phyloP scores from a whole-genome alignment of 2,888 invertebrate genomes.

The Dasysyrphus tricinctus region DNA sequence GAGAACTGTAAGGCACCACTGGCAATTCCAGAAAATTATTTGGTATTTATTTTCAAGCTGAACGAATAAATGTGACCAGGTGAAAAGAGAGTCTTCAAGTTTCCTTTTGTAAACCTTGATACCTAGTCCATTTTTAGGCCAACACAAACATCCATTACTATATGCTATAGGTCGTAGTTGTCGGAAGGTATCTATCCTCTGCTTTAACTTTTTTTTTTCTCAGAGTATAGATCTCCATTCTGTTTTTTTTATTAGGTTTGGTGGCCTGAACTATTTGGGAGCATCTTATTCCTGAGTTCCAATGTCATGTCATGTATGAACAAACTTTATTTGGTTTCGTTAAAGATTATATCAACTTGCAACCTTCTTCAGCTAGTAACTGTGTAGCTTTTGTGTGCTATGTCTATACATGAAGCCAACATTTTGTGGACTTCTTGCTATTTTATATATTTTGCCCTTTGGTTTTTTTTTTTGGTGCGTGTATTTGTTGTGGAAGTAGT shows the following conservation, averaged over 20 bases:
- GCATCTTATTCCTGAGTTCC: constrained; percentile 28
- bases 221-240: neutral
- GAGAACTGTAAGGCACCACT: constrained; percentile 16
- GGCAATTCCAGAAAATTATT: constrained; percentile 22
- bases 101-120: constrained; percentile 11
- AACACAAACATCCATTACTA: neutral
- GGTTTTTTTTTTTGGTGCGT: neutral
- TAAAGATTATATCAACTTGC: constrained; percentile 55
- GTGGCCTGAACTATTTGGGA: constrained; percentile 21
- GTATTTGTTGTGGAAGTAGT: neutral
- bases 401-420: constrained; percentile 6
- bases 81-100: constrained; percentile 15
- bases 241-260: neutral
- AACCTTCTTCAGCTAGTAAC: neutral
- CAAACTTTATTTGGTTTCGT: constrained; percentile 45
- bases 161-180: neutral
- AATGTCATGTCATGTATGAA: constrained; percentile 46
- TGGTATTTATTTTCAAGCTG: constrained; percentile 33
- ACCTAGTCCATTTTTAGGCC: constrained; percentile 10
- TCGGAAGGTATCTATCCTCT: neutral
- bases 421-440: constrained; percentile 21
- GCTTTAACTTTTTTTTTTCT: neutral
- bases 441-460: constrained; percentile 1
- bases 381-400: neutral
- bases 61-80: constrained; percentile 40